Base-by-base conservation (phyloP, 2,113 vertebrate species). In the Platysternon megacephalum region DNA sequence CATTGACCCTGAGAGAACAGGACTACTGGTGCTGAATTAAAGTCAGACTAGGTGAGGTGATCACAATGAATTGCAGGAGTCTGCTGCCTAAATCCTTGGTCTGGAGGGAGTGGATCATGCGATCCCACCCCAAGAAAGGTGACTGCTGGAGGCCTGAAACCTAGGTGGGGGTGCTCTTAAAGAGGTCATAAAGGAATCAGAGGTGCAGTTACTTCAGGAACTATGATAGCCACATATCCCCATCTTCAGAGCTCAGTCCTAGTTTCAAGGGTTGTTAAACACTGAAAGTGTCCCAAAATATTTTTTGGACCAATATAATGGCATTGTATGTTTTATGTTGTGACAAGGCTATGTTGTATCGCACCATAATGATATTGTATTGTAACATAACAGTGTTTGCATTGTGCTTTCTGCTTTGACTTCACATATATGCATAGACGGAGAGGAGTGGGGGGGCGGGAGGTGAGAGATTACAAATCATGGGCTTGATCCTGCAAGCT, bases 371-470 rank as follows among this genome's bases (percentile, higher is more conserved):
- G 61, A 68, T n/a, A 68, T 9, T 68, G 61, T 68, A n/a, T 68
- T 68, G 35, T n/a, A 68, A 68, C 16, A n/a, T 29, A 61, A 61
- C 10, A 61, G 17, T 68, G 16, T 68, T 68, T 68, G 35, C 8
- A n/a, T 5, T n/a, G 61, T 19, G 61, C 35, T 68, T 68, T 68
- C 61, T 68, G 61, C 61, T 68, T 68, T 68, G 61, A 68, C 32
- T n/a, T 42, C 12, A 44, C 39, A 44, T 28, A 11, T 24, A 44
- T 76, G 39, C 22, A 13, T 76, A 44, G 11, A 4, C 13, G 49
- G 14, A n/a, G 49, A 13, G 49, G 14, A 2, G 49, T 1, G 9
- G 22, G 5, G 39, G 5, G 22, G 39, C 3, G 14, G 13, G 13
- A 49, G n/a, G 21, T 32, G 32, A 42, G 39, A 44, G 42, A 44